Evolutionary conservation across 1,140 invertebrate species (phyloP), one percentile per base, ranked within the genome.

Genomic region (Scylla paramamosain): DNA sequence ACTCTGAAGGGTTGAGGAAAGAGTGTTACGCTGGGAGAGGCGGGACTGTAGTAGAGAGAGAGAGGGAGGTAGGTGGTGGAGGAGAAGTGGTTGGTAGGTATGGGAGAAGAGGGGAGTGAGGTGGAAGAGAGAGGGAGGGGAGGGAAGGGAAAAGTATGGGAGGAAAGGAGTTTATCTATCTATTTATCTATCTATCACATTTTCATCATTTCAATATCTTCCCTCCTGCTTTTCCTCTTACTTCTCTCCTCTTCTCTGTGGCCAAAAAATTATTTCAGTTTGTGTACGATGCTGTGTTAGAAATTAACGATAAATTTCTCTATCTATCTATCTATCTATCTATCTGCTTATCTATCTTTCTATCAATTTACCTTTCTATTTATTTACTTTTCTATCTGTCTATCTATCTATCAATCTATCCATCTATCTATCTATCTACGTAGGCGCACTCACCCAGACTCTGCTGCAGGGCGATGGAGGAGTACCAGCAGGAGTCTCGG

Each of bases 401-500:
- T 39, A 39, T 39, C 39, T 39, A 39, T 39, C 39, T 39, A 39
- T 39, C 39, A 10, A 32, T n/a, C n/a, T 25, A 89, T 12, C 77
- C 8, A 82, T 4, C 28, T 82, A 28, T 82, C 77, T 82, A 20
- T 82, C 77, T 3, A 82, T 82, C 20, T 82, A 77, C 67, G 20
- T 20, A 77, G 12, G n/a, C 67, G 20, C 67, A 94, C 94, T 89
- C n/a, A 96, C 96, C 96, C n/a, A 98, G 98, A 96, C 97, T 98
- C 97, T 98, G 98, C 96, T 98, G 98, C 77, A 98, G 97, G 28
- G 98, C 98, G 20, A 98, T 98, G 2, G 98, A 98, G 0, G 98
- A 97, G 96, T 98, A 98, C 98, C 98, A 98, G 96, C 98, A 98
- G 8, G 98, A 98, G 96, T 98, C 98, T 29, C 98, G 97, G 77